These are phyloP conservation scores for Ichneumoninae sp. DNA, from an alignment of 2,888 invertebrate species.

Conservation along the genomic window DNA sequence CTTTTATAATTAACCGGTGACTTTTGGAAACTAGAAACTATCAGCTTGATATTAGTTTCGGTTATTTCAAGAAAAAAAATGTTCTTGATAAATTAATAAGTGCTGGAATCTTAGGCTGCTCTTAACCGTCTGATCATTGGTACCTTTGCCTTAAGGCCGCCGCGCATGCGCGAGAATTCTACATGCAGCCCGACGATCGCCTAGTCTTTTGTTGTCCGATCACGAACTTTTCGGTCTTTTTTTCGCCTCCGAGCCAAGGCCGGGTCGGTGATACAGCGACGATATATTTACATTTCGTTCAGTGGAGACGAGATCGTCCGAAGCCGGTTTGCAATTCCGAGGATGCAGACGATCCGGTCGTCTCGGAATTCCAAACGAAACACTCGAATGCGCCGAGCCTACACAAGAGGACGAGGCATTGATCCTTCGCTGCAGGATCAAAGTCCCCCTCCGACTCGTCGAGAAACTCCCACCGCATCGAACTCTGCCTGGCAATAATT, in stretches of 20 bases:
- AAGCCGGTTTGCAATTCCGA: slow-evolving; percentile 62
- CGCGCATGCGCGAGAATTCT: not conserved
- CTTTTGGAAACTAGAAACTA: too few species aligned
- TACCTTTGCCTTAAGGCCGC: too few species aligned
- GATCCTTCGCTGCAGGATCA: slow-evolving; percentile 46
- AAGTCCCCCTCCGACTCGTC: slow-evolving; percentile 3
- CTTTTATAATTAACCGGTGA: too few species aligned
- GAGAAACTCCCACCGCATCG: not conserved
- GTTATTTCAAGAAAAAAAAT: too few species aligned
- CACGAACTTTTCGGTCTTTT: slow-evolving; percentile 35
- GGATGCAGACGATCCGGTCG: slow-evolving; percentile 52
- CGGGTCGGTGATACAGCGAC: slow-evolving; percentile 1
- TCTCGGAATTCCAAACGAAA: slow-evolving; percentile 60
- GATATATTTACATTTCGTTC: slow-evolving; percentile 50
- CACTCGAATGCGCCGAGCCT: slow-evolving; percentile 8
- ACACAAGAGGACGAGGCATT: slow-evolving; percentile 30
- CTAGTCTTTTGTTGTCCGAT: slow-evolving; percentile 19
- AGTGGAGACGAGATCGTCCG: slow-evolving; percentile 48
- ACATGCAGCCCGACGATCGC: not conserved
- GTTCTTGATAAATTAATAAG: too few species aligned
- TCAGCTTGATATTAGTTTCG: too few species aligned
- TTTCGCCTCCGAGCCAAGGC: slow-evolving; percentile 55
- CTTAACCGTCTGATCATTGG: too few species aligned
- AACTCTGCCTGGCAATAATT: too few species aligned
- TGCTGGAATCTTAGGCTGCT: too few species aligned